phyloP scores from a whole-genome alignment of 2,888 invertebrate species.

The Odiellus spinosus region DNA sequence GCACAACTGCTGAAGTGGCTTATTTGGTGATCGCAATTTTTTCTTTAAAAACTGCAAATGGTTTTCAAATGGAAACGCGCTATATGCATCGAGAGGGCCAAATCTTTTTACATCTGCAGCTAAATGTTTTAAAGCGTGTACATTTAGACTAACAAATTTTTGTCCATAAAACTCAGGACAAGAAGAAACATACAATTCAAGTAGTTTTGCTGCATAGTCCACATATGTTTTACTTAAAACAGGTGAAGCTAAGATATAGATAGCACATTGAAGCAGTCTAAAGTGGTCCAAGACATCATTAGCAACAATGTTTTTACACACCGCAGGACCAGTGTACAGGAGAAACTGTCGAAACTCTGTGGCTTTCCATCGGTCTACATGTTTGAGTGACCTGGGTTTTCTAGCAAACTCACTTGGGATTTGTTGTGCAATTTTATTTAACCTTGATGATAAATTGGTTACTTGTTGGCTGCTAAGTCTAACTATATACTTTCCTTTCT shows the following conservation, averaged over 20 bases:
- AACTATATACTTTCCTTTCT: background rate
- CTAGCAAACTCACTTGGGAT: slow-evolving; percentile 15
- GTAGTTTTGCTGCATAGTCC: too few relatives aligned
- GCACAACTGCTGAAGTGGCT: slow-evolving; percentile 1
- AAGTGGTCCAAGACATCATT: slow-evolving; percentile 19
- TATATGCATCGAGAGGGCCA: slow-evolving; percentile 1
- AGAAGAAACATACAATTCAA: background rate
- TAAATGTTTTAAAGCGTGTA: background rate
- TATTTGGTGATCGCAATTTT: background rate
- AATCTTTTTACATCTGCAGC: slow-evolving; percentile 1
- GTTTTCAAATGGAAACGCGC: slow-evolving; percentile 4
- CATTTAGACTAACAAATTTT: background rate
- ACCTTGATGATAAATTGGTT: too few relatives aligned
- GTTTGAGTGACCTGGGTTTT: slow-evolving; percentile 21
- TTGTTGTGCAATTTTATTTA: background rate
- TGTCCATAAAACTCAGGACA: background rate
- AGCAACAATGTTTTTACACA: slow-evolving; percentile 17
- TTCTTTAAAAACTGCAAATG: background rate
- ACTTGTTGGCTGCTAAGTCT: too few relatives aligned
- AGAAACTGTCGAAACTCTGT: slow-evolving; percentile 23
- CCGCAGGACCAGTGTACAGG: slow-evolving; percentile 23
- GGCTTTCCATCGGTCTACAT: slow-evolving; percentile 24
- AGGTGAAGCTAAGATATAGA: too few relatives aligned
- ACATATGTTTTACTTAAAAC: too few relatives aligned
- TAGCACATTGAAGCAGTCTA: slow-evolving; percentile 5